Conservation (phyloP, 2,797 vertebrate species). For the Lophius americanus region DNA sequence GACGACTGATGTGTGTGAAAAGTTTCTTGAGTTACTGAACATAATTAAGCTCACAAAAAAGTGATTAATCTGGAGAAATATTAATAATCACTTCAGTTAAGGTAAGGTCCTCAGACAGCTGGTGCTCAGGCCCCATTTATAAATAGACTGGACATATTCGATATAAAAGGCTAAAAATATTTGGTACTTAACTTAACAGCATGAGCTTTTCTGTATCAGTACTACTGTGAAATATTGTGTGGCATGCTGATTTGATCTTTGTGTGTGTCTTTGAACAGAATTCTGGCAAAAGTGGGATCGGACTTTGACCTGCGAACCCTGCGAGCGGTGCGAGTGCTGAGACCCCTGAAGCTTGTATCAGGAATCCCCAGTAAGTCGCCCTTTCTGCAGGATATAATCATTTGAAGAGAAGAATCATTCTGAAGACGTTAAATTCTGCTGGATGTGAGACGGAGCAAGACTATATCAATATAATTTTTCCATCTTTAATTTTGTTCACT, state of each 20-base stretch:
- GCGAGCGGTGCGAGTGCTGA: conserved; percentile 91
- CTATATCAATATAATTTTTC: not conserved
- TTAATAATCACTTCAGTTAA: too few relatives aligned
- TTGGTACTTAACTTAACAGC: not conserved
- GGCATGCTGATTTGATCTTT: conserved; percentile 6
- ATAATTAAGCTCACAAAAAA: too few relatives aligned
- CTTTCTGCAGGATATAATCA: not conserved
- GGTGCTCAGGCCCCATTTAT: too few relatives aligned
- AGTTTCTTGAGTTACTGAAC: too few relatives aligned
- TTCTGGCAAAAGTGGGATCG: conserved; percentile 91
- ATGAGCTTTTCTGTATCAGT: not conserved
- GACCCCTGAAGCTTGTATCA: conserved; percentile 95
- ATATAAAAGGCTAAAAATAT: too few relatives aligned
- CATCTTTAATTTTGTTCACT: not conserved
- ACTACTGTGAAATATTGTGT: not conserved
- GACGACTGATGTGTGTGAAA: too few relatives aligned
- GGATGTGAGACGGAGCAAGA: too few relatives aligned
- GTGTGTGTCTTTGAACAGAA: conserved; percentile 77
- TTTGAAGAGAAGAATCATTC: not conserved
- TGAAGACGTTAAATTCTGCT: too few relatives aligned
- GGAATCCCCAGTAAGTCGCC: conserved; percentile 95
- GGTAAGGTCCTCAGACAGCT: too few relatives aligned
- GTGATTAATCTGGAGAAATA: too few relatives aligned
- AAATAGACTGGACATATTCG: too few relatives aligned
- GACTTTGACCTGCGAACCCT: conserved; percentile 94